phyloP scores from a whole-genome alignment of 1,140 invertebrate species.

The Orchestia grillus region DNA sequence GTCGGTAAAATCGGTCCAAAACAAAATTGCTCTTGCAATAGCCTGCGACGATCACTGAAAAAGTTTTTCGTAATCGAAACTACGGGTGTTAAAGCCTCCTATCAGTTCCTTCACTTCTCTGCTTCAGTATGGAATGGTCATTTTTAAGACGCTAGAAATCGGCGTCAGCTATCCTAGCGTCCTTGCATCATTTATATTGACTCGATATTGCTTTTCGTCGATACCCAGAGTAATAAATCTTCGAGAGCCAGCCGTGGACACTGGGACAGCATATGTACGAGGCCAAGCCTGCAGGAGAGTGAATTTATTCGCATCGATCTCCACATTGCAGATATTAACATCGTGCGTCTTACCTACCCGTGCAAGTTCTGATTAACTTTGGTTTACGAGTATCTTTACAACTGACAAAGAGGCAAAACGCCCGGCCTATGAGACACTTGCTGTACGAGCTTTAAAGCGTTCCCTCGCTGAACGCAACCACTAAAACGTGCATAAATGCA shows the following conservation, averaged over 20 bases:
- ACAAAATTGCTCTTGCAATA: background rate
- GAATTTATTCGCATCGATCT: background rate
- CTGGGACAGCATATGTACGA: background rate
- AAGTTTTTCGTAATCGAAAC: background rate
- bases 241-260: background rate
- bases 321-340: background rate
- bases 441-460: too few relatives aligned
- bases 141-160: background rate
- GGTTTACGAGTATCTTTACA: too few relatives aligned
- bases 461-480: too few relatives aligned
- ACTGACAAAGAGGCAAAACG: too few relatives aligned
- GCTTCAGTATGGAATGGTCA: background rate
- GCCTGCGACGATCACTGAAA: background rate
- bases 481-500: too few relatives aligned
- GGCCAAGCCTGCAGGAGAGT: too few relatives aligned
- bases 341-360: background rate
- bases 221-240: conserved; percentile 21
- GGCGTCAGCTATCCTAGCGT: background rate
- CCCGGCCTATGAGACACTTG: too few relatives aligned
- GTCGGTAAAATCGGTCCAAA: background rate
- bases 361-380: background rate
- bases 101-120: background rate
- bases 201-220: conserved; percentile 39
- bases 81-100: background rate
- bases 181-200: background rate